A percentile compares a stretch with the other conserved stretches of the same genome.
Conservation (phyloP, 2,113 vertebrate species). For the Elephantulus edwardii region DNA sequence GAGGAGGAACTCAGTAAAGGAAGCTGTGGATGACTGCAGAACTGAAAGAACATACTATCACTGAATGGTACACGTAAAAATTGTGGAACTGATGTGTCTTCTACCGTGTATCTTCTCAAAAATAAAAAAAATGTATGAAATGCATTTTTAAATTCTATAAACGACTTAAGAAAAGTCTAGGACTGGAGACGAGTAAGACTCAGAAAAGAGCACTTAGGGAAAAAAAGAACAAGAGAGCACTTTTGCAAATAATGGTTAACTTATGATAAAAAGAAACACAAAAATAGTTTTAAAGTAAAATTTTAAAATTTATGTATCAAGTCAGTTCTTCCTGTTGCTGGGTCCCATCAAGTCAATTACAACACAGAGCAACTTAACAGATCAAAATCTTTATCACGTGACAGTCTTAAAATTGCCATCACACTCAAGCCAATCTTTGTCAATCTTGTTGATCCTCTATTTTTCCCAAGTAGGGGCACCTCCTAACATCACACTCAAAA, state of each 20-base stretch:
- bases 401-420: too few relatives aligned
- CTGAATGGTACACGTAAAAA: not conserved
- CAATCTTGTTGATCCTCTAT: too few relatives aligned
- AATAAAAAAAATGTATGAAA: slow-evolving; percentile 24
- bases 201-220: not conserved
- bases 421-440: too few relatives aligned
- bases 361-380: too few relatives aligned
- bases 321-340: not conserved
- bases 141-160: slow-evolving; percentile 41
- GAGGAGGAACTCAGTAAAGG: not conserved
- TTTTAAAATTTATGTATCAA: slow-evolving; percentile 33
- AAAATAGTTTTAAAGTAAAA: not conserved
- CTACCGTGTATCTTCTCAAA: not conserved
- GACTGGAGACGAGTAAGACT: not conserved
- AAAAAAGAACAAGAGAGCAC: not conserved
- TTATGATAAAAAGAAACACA: slow-evolving; percentile 40
- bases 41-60: not conserved
- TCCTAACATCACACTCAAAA: too few relatives aligned
- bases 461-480: too few relatives aligned
- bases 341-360: too few relatives aligned
- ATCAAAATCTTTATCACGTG: too few relatives aligned
- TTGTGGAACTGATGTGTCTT: not conserved
- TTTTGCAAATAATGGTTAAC: slow-evolving; percentile 16
- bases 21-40: not conserved
- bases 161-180: slow-evolving; percentile 10